Evolutionary conservation across 2,797 vertebrate genomes (phyloP).

Genomic region (Apodemus agrarius): DNA sequence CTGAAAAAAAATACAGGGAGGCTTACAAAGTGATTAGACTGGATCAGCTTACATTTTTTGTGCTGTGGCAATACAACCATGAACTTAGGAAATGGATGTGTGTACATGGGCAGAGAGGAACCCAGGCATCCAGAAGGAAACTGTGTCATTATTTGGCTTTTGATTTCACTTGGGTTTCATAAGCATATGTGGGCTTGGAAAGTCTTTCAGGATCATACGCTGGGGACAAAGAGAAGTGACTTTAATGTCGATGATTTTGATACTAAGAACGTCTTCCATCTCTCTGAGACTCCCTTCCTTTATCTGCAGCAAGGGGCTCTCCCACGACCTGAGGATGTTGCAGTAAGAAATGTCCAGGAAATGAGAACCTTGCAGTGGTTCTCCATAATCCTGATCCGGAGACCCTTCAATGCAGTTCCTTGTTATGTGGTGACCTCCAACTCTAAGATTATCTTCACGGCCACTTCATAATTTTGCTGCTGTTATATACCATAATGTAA

Average conservation of each 20-base stretch:
- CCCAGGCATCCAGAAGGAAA: constrained; percentile 37
- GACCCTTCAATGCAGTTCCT: neutral
- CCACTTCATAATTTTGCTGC: neutral
- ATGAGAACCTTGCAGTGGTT: neutral
- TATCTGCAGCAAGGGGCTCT: neutral
- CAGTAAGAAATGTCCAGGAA: neutral
- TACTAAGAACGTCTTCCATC: neutral
- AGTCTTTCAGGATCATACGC: neutral
- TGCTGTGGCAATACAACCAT: neutral
- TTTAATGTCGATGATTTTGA: neutral
- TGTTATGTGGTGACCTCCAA: neutral
- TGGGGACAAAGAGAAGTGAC: neutral
- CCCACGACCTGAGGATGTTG: neutral
- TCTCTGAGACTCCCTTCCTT: constrained; percentile 9
- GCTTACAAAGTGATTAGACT: constrained; percentile 27
- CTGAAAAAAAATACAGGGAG: neutral
- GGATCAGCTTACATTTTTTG: neutral
- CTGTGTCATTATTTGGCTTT: neutral
- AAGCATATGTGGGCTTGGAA: neutral
- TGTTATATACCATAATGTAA: neutral
- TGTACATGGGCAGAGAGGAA: neutral
- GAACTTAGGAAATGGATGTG: neutral
- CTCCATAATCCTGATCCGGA: neutral
- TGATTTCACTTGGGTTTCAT: constrained; percentile 46
- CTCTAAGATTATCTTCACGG: neutral